These are phyloP conservation scores for Drosophila kanapiae DNA, from an alignment of 1,140 invertebrate genomes.

Conservation along the genomic window DNA sequence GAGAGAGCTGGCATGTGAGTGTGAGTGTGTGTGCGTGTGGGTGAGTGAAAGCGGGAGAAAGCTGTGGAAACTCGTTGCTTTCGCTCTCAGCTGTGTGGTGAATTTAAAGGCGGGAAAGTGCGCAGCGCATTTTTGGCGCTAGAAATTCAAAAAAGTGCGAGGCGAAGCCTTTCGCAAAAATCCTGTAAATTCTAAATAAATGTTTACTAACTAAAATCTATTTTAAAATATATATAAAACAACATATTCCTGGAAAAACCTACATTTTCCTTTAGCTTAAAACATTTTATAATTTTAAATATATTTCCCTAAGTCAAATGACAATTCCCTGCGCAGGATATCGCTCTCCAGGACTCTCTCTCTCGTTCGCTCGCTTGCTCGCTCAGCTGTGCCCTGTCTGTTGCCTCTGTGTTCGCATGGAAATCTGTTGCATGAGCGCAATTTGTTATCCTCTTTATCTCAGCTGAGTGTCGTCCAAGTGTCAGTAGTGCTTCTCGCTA, in stretches of 20 bases:
- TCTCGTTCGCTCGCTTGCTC: not conserved
- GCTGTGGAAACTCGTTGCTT: slow-evolving; percentile 58
- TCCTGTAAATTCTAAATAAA: not conserved
- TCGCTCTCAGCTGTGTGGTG: slow-evolving; percentile 56
- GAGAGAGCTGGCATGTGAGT: not conserved
- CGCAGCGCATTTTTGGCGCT: slow-evolving; percentile 46
- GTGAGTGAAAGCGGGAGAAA: slow-evolving; percentile 14
- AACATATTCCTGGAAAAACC: fast-evolving
- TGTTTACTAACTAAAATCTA: not conserved
- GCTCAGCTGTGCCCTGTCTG: slow-evolving; percentile 23
- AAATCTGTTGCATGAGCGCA: slow-evolving; percentile 82
- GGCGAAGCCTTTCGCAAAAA: not conserved
- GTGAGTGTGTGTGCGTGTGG: slow-evolving; percentile 20
- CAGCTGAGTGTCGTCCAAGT: slow-evolving; percentile 79
- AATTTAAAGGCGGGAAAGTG: slow-evolving; percentile 40
- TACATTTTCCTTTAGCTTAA: too few species aligned
- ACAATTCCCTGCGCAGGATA: slow-evolving; percentile 35
- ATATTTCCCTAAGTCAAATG: not conserved
- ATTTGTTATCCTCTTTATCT: slow-evolving; percentile 82
- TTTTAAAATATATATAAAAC: not conserved
- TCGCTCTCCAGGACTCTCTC: slow-evolving; percentile 10
- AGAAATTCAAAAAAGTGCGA: not conserved
- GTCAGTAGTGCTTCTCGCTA: slow-evolving; percentile 77
- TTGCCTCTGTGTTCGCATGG: slow-evolving; percentile 58
- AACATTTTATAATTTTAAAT: too few species aligned